Conservation (phyloP, 2,888 invertebrate species). For the Ryuthela nishihirai region DNA sequence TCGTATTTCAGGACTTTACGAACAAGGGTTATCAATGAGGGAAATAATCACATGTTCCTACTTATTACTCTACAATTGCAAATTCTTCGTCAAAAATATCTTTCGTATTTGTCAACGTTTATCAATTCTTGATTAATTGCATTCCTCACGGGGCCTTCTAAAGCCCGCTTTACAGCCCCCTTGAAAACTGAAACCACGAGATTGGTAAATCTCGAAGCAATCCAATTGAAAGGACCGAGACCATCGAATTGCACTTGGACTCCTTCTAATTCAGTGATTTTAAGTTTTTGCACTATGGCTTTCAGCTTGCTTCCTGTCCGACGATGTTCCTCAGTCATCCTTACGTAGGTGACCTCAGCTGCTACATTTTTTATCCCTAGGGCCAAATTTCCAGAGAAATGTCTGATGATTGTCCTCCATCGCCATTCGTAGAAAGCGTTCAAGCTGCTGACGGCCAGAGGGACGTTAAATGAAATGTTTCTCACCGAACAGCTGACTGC, state of each 20-base stretch:
- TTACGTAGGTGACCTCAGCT: too few species aligned
- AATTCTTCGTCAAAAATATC: too few species aligned
- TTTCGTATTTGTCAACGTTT: conserved; percentile 23
- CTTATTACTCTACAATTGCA: too few species aligned
- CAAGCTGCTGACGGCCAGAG: conserved; percentile 10
- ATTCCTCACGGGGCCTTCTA: conserved; percentile 20
- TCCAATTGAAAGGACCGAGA: conserved; percentile 8
- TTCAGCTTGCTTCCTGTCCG: neutral
- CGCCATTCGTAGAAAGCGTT: conserved; percentile 20
- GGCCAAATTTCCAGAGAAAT: too few species aligned
- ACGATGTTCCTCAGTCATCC: too few species aligned
- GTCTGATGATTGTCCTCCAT: too few species aligned
- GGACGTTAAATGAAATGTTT: conserved; percentile 17
- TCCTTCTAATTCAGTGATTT: conserved; percentile 19
- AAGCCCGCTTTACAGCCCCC: conserved; percentile 6
- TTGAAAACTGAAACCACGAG: conserved; percentile 14
- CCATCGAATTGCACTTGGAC: conserved; percentile 19
- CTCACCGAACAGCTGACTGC: conserved; percentile 20
- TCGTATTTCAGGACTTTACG: too few species aligned
- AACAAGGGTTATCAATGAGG: too few species aligned
- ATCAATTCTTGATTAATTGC: conserved; percentile 22
- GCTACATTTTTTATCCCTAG: conserved; percentile 6
- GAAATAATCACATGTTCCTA: too few species aligned
- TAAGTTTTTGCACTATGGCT: conserved; percentile 12
- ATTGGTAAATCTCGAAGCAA: conserved; percentile 17